A percentile compares a stretch with the other conserved stretches of the same genome.
These are phyloP conservation scores for Anagyrus pseudococci DNA, from an alignment of 2,888 invertebrate genomes.

Conservation along the genomic window DNA sequence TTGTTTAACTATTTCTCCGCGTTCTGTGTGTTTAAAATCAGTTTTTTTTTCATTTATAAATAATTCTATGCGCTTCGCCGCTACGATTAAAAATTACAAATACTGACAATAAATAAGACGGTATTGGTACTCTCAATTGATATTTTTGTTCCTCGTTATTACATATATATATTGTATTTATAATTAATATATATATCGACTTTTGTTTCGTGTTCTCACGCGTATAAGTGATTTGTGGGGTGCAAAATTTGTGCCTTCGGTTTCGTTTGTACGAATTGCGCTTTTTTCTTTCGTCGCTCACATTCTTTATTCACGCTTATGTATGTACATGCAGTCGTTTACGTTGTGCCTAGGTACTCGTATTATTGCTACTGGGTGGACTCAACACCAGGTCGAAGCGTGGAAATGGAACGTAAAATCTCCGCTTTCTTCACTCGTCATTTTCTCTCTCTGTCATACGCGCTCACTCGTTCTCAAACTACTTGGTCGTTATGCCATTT, in stretches of 20 bases:
- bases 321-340: constrained; percentile 29
- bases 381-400: constrained; percentile 26
- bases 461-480: too few relatives aligned
- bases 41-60: too few relatives aligned
- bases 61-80: constrained; percentile 21
- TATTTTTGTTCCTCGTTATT: constrained; percentile 6
- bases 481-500: constrained; percentile 31
- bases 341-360: constrained; percentile 28
- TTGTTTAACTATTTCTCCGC: too few relatives aligned
- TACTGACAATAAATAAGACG: constrained; percentile 38
- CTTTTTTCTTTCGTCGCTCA: too few relatives aligned
- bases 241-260: too few relatives aligned
- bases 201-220: background rate
- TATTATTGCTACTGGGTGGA: constrained; percentile 36
- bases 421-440: background rate
- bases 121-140: constrained; percentile 15
- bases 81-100: constrained; percentile 36
- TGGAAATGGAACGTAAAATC: constrained; percentile 16
- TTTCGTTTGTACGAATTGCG: too few relatives aligned
- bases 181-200: background rate
- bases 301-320: too few relatives aligned
- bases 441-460: constrained; percentile 20
- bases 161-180: background rate
- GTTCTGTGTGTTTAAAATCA: too few relatives aligned
- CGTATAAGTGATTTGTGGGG: too few relatives aligned